Base-by-base conservation (phyloP, 2,888 invertebrate genomes). In the Euphydryas editha region DNA sequence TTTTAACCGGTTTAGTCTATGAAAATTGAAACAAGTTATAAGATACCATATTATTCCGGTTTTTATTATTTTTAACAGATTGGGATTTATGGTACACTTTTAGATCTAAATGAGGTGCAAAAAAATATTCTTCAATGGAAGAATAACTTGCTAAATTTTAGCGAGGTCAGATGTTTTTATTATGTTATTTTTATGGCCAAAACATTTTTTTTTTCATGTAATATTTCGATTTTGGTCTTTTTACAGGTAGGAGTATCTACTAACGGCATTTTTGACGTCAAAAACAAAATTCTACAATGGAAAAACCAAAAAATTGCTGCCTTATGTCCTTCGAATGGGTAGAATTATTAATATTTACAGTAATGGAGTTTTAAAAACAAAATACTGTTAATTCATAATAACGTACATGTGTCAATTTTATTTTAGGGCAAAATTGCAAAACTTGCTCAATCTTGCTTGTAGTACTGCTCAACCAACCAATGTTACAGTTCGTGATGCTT, bases 401-500 rank as follows among this genome's bases (percentile, higher is more conserved):
- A 36, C 18, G 1, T 46, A 44, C 15, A 10, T 15, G 3, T 15
- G 1, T 24, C 46, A 8, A 55, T 44, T 49, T 42, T 11, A 36
- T 83, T 84, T 20, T 75, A 92, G 92, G 49, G 78, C 76, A 0
- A 83, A 86, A 69, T 71, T 92, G 46, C 92, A 92, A 67, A 94
- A 94, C 74, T 83, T 95, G 62, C 81, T 95, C 11, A 95, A 94
- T 77, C 83, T 95, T 67, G 92, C 95, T 69, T 95, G 95, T 80
- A 95, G 94, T 75, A 94, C 94, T 44, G 94, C 95, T n/a, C 95
- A 95, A 81, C 93, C 93, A 17, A 91, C 93, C 1, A 93, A 94
- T 72, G 84, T 92, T 5, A 93, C 93, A 42, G 74, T 85, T 65
- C 90, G 94, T 67, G 95, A 95, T 83, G 93, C 93, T 15, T 95